phyloP scores from a whole-genome alignment of 2,888 invertebrate genomes.

The Mythimna loreyi region DNA sequence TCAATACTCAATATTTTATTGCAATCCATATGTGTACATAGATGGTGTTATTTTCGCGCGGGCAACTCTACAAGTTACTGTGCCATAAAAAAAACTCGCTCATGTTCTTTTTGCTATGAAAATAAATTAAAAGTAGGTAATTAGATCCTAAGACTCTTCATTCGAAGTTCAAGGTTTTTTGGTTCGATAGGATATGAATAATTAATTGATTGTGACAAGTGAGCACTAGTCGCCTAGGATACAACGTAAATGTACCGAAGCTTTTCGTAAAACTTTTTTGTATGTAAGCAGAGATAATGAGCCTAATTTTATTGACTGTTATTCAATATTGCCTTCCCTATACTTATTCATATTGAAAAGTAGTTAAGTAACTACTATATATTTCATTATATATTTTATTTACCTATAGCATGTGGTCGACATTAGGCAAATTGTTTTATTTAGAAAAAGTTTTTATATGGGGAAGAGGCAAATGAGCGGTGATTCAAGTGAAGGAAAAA shows the following conservation, averaged over 20 bases:
- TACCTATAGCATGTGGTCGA: not conserved
- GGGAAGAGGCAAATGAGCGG: not conserved
- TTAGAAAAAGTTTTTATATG: not conserved
- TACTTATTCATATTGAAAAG: not conserved
- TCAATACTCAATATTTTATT: no score
- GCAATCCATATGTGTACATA: no score
- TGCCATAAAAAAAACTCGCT: not conserved
- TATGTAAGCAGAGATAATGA: not conserved
- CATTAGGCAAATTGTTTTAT: not conserved
- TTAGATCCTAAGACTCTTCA: not conserved
- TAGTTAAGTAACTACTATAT: not conserved
- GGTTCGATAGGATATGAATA: slow-evolving; percentile 34
- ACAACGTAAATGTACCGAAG: not conserved
- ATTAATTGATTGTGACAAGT: slow-evolving; percentile 7
- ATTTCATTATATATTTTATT: not conserved
- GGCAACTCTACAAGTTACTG: no score
- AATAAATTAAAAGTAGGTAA: not conserved
- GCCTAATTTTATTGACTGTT: not conserved
- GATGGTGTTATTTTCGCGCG: no score
- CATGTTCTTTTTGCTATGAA: not conserved
- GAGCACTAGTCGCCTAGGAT: not conserved
- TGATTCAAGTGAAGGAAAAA: slow-evolving; percentile 6
- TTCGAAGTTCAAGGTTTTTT: slow-evolving; percentile 20
- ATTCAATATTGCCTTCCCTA: not conserved
- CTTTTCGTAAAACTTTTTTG: not conserved